Evolutionary conservation across 2,797 vertebrate species (phyloP), one percentile per base, ranked within the genome.

Genomic region (Liparis tanakae): DNA sequence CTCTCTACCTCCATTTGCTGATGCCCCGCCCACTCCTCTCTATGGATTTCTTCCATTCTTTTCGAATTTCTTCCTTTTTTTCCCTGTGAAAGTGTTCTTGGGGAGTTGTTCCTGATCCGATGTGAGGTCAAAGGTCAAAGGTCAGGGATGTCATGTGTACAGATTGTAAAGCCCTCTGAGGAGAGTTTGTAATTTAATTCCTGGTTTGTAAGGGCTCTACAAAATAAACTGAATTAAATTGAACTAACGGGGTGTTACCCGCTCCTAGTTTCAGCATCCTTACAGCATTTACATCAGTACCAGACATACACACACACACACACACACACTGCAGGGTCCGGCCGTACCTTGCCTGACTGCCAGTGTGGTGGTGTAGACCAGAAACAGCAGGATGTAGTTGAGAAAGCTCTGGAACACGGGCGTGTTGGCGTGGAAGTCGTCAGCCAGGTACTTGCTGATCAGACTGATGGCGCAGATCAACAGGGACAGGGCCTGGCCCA

Each of bases 361-460:
- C 76, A 99, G 88, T 7, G 97, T 98, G 58, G 97, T 98, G 15
- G 97, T 98, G 90, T 99, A 99, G 83, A 99, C 97, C 94, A 99
- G 91, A 88, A 99, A 98, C 34, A 98, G 94, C 67, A 99, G 95
- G 85, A 98, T 98, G 82, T 99, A 99, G 94, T 96, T 98, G 84
- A 98, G 96, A 86, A 99, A 98, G 93, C 96, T 96, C 95, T 99
- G 97, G 90, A 99, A 98, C 85, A 98, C 95, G 0, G 97, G 97
- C 1, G 97, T 99, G 88, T 97, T 97, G 86, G 97, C 97, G 37
- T 97, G 96, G 91, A 97, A 98, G 87, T 98, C 97, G 65, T 97
- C 95, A 22, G 96, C 96, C 89, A 99, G 91, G 92, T 97, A 98
- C 90, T 99, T 97, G 94, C 97, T 98, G 15, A 94, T 98, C 91